Percentiles rank a stretch among this genome's conserved stretches.
phyloP scores from a whole-genome alignment of 2,888 invertebrate species.

The Loripinus fragilis region DNA sequence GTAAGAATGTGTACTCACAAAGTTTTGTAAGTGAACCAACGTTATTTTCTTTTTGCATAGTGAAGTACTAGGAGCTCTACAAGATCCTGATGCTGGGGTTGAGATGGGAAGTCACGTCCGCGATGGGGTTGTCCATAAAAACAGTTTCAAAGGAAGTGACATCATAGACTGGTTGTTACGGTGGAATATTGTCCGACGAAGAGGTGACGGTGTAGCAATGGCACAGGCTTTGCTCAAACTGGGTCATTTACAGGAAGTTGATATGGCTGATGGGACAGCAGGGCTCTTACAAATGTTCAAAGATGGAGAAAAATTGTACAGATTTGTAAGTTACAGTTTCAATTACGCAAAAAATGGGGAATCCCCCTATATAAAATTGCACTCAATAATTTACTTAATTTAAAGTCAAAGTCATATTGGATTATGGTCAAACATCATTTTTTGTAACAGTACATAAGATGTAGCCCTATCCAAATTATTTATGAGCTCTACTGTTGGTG shows the following conservation, averaged over 20 bases:
- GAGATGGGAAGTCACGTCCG: slow-evolving; percentile 72
- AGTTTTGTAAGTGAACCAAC: no score
- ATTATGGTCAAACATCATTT: no score
- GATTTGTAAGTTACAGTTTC: slow-evolving; percentile 79
- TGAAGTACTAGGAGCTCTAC: slow-evolving; percentile 79
- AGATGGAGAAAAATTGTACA: slow-evolving; percentile 77
- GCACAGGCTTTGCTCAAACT: slow-evolving; percentile 76
- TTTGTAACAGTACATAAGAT: no score
- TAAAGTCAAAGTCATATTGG: no score
- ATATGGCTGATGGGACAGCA: slow-evolving; percentile 74
- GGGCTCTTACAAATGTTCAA: slow-evolving; percentile 73
- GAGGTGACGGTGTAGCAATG: slow-evolving; percentile 74
- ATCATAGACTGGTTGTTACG: slow-evolving; percentile 77
- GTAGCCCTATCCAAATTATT: no score
- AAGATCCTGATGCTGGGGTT: slow-evolving; percentile 79
- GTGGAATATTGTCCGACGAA: slow-evolving; percentile 76
- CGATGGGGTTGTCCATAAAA: slow-evolving; percentile 76
- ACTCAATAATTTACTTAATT: no score
- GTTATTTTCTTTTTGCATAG: no score
- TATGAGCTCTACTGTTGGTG: no score
- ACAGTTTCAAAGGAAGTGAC: slow-evolving; percentile 78
- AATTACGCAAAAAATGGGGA: no score
- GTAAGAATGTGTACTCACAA: no score
- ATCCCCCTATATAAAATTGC: no score
- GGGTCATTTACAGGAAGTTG: slow-evolving; percentile 78